A percentile compares a stretch with the other conserved stretches of the same genome.
These are phyloP conservation scores for Petrolisthes cinctipes DNA, from an alignment of 2,888 invertebrate species.

Conservation along the genomic window DNA sequence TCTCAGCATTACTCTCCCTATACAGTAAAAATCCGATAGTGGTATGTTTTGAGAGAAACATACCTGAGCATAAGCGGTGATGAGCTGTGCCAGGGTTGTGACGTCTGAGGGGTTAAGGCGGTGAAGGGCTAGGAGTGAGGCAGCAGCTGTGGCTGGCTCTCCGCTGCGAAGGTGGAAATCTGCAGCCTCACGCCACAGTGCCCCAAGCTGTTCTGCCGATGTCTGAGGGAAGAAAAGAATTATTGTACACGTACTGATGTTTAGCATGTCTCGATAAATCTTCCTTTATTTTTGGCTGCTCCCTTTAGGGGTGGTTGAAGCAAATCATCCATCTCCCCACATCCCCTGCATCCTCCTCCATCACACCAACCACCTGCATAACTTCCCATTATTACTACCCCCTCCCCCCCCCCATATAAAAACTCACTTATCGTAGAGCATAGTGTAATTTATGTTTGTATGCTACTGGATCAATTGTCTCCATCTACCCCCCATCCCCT, in stretches of 20 bases:
- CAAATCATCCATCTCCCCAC: not conserved
- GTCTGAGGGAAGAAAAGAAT: constrained; percentile 59
- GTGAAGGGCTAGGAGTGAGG: constrained; percentile 84
- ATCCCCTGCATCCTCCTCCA: too few relatives aligned
- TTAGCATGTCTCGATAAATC: not conserved
- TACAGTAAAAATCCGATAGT: too few relatives aligned
- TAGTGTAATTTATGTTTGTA: too few relatives aligned
- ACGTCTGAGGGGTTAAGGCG: constrained; percentile 82
- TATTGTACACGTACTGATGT: not conserved
- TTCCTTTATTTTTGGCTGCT: not conserved
- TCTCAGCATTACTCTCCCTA: not conserved
- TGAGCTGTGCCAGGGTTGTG: constrained; percentile 87
- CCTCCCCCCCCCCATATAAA: too few relatives aligned
- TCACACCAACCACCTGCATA: too few relatives aligned
- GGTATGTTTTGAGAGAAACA: not conserved
- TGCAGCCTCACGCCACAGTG: constrained; percentile 88
- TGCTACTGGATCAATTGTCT: too few relatives aligned
- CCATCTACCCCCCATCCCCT: too few relatives aligned
- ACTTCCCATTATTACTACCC: too few relatives aligned
- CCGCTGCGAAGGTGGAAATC: constrained; percentile 83
- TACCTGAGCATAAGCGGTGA: constrained; percentile 85
- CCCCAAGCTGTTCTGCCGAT: constrained; percentile 73
- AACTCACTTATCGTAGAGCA: too few relatives aligned
- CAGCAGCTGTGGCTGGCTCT: constrained; percentile 81
- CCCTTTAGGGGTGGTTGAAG: not conserved